These are phyloP conservation scores for Ophion ellenae DNA, from an alignment of 2,888 invertebrate genomes.

Conservation along the genomic window DNA sequence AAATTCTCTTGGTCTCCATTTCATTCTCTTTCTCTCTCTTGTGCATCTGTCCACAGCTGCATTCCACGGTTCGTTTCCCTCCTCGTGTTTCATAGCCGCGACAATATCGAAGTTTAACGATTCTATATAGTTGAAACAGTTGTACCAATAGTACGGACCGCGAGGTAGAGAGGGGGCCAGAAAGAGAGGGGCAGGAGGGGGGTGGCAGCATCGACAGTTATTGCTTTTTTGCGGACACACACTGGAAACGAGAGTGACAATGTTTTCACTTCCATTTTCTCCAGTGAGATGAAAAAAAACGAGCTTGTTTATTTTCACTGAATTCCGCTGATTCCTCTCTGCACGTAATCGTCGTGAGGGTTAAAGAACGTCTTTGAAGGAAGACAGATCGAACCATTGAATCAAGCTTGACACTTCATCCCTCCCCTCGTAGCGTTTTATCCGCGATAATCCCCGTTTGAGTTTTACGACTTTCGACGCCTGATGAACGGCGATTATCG, in stretches of 20 bases:
- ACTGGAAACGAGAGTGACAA: background rate
- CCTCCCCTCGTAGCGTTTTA: background rate
- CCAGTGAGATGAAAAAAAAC: too few species aligned
- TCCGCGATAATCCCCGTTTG: slow-evolving; percentile 5
- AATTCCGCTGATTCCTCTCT: too few species aligned
- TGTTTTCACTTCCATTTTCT: background rate
- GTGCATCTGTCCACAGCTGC: slow-evolving; percentile 59
- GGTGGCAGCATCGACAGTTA: background rate
- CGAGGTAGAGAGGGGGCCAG: slow-evolving; percentile 8
- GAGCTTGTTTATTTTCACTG: too few species aligned
- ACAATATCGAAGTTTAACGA: slow-evolving; percentile 53
- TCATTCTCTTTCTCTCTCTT: slow-evolving; percentile 17
- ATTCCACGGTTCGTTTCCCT: slow-evolving; percentile 56
- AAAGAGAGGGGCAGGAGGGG: background rate
- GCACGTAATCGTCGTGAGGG: too few species aligned
- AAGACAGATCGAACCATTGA: background rate
- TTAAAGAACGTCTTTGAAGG: too few species aligned
- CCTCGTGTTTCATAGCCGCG: slow-evolving; percentile 47
- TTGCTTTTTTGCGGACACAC: background rate
- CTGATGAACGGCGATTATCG: slow-evolving; percentile 46
- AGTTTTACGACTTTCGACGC: slow-evolving; percentile 36
- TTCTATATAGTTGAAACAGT: slow-evolving; percentile 34
- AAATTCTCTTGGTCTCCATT: slow-evolving; percentile 26
- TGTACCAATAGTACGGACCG: slow-evolving; percentile 21
- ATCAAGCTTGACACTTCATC: slow-evolving; percentile 2